Conservation (phyloP, 2,888 invertebrate species). For the Mayetiola destructor region DNA sequence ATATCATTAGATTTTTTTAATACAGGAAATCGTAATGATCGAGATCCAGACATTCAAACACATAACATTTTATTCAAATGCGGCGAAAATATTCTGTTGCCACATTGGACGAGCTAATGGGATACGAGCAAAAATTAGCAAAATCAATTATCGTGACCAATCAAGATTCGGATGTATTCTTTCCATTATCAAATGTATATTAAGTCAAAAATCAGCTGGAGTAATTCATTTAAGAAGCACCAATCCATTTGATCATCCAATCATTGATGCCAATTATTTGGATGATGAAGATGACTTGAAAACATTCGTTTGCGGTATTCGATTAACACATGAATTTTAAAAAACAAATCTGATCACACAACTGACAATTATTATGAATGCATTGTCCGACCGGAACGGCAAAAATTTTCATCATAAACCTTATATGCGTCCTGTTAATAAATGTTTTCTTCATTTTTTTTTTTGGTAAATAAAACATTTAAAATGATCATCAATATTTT, state of each 20-base stretch:
- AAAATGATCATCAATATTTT: no score
- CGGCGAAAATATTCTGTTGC: not conserved
- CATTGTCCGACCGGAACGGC: slow-evolving; percentile 43
- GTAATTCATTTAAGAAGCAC: slow-evolving; percentile 5
- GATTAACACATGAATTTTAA: slow-evolving; percentile 31
- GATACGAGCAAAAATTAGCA: slow-evolving; percentile 28
- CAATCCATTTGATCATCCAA: slow-evolving; percentile 14
- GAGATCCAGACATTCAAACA: slow-evolving; percentile 45
- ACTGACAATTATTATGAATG: slow-evolving; percentile 71
- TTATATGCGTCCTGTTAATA: no score
- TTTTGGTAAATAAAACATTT: no score
- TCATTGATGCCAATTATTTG: slow-evolving; percentile 15
- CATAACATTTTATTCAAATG: slow-evolving; percentile 22
- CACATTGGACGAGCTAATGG: slow-evolving; percentile 23
- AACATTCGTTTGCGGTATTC: slow-evolving; percentile 34
- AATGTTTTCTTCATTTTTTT: no score
- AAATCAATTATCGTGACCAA: slow-evolving; percentile 30
- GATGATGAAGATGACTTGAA: slow-evolving; percentile 37
- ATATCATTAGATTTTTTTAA: slow-evolving; percentile 42
- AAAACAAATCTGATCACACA: slow-evolving; percentile 25
- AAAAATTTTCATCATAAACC: no score
- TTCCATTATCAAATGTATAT: slow-evolving; percentile 32
- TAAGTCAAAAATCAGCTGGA: slow-evolving; percentile 15
- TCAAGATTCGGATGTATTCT: slow-evolving; percentile 26
- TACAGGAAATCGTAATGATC: slow-evolving; percentile 34